These are phyloP conservation scores for Pteromalus puparum DNA, from an alignment of 1,140 invertebrate species.

Conservation along the genomic window DNA sequence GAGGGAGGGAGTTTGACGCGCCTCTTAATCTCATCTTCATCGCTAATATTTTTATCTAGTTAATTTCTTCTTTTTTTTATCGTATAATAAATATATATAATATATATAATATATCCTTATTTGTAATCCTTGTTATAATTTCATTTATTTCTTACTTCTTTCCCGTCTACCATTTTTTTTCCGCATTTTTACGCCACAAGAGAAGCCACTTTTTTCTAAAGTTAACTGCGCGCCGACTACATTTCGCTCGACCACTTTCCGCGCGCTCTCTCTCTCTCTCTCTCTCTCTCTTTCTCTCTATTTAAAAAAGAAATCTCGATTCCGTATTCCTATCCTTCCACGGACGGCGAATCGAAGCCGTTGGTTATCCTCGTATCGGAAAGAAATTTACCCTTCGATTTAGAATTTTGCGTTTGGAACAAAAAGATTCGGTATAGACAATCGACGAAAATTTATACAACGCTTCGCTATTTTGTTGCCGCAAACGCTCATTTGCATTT, in stretches of 20 bases:
- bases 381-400: constrained; percentile 37
- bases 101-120: constrained; percentile 71
- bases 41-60: constrained; percentile 64
- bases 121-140: constrained; percentile 71
- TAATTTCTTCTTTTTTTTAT: constrained; percentile 64
- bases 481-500: constrained; percentile 21
- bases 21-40: constrained; percentile 60
- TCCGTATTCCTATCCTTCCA: not conserved
- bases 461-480: constrained; percentile 16
- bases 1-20: constrained; percentile 44
- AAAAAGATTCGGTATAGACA: not conserved
- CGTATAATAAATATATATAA: constrained; percentile 73
- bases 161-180: constrained; percentile 12
- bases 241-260: constrained; percentile 53
- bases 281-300: not conserved
- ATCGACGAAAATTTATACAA: constrained; percentile 17
- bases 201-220: constrained; percentile 61
- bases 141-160: constrained; percentile 61
- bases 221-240: constrained; percentile 50
- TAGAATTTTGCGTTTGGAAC: constrained; percentile 16
- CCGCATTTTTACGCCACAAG: constrained; percentile 49
- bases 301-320: not conserved
- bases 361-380: constrained; percentile 13
- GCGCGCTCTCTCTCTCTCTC: constrained; percentile 24
- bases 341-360: constrained; percentile 34